phyloP scores from a whole-genome alignment of 2,113 vertebrate species.

The Eurystomus gularis region DNA sequence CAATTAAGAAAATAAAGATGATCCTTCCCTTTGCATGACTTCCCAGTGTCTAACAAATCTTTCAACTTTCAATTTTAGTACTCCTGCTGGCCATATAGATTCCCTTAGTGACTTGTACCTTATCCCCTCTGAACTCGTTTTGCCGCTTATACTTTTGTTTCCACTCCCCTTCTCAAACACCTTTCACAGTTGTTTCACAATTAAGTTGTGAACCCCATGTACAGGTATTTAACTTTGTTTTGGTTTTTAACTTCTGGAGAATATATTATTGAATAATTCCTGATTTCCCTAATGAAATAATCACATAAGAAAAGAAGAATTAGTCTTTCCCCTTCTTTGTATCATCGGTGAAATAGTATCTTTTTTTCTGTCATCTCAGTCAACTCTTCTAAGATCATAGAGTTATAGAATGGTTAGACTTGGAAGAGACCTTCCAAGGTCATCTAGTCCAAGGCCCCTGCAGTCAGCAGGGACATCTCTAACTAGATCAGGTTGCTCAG shows the following conservation, averaged over 20 bases:
- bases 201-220: not conserved
- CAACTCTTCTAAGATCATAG: too few species aligned
- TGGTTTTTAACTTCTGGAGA: not conserved
- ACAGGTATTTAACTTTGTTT: not conserved
- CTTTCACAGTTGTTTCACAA: not conserved
- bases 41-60: not conserved
- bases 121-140: not conserved
- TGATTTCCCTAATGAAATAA: not conserved
- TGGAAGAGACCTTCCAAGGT: too few species aligned
- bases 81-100: not conserved
- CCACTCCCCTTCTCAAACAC: not conserved
- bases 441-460: too few species aligned
- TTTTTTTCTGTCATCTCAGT: not conserved
- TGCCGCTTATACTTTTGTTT: not conserved
- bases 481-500: too few species aligned
- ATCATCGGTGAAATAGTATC: not conserved
- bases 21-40: not conserved
- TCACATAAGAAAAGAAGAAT: not conserved
- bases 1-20: not conserved
- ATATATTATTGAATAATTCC: not conserved
- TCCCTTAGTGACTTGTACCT: not conserved
- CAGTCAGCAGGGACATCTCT: too few species aligned
- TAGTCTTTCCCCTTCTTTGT: not conserved
- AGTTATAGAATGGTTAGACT: too few species aligned
- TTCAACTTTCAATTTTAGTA: not conserved